A percentile compares a stretch with the other conserved stretches of the same genome.
Conservation (phyloP, 1,140 invertebrate species). For the Tetraneura akinire region DNA sequence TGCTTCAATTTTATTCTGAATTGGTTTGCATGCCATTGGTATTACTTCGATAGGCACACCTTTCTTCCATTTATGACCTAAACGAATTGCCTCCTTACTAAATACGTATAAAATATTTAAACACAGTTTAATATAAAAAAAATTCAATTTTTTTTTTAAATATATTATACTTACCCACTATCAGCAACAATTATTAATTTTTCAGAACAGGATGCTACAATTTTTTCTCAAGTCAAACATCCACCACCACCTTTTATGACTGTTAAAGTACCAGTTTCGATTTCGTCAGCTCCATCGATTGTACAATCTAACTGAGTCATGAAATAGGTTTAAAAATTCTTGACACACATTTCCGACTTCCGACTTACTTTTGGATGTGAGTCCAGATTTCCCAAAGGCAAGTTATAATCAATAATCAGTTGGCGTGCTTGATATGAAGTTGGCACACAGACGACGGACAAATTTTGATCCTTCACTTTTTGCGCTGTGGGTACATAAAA, state of each 20-base stretch:
- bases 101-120: background rate
- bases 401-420: constrained; percentile 74
- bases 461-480: constrained; percentile 72
- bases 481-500: constrained; percentile 68
- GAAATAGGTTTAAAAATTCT: constrained; percentile 33
- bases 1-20: constrained; percentile 74
- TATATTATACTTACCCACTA: constrained; percentile 71
- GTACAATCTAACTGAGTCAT: constrained; percentile 75
- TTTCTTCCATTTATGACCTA: constrained; percentile 90
- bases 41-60: constrained; percentile 95
- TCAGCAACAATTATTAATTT: constrained; percentile 87
- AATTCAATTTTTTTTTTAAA: background rate
- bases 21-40: constrained; percentile 82
- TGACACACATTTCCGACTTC: background rate
- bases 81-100: constrained; percentile 77
- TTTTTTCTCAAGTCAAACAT: constrained; percentile 94
- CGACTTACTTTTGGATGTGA: constrained; percentile 67
- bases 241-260: constrained; percentile 97
- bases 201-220: constrained; percentile 85
- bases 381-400: constrained; percentile 82
- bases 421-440: constrained; percentile 90
- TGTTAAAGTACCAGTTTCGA: constrained; percentile 75
- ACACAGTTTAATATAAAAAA: background rate
- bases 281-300: constrained; percentile 97
- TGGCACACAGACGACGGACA: constrained; percentile 83